Conservation (phyloP, 2,888 invertebrate species). For the Embidobia sp. region DNA sequence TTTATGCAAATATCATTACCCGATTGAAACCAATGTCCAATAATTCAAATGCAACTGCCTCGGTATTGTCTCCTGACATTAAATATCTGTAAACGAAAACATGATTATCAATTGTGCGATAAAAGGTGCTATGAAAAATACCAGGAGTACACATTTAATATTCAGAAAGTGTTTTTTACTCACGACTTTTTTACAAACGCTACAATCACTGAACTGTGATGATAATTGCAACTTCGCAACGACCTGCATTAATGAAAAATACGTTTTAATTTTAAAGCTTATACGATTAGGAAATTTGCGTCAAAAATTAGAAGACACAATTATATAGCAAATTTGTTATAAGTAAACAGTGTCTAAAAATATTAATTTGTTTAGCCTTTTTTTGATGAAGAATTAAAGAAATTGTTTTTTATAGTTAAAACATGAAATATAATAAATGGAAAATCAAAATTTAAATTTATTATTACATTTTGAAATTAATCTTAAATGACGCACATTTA, state of each 20-base stretch:
- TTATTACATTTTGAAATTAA: too few relatives aligned
- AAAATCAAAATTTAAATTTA: too few relatives aligned
- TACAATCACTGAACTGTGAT: conserved; percentile 89
- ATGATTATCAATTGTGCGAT: conserved; percentile 55
- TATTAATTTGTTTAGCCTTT: too few relatives aligned
- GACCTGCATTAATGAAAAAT: conserved; percentile 50
- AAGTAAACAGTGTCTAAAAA: too few relatives aligned
- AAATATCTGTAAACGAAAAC: conserved; percentile 85
- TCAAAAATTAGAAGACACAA: too few relatives aligned
- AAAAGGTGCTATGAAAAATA: conserved; percentile 32
- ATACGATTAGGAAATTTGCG: not conserved
- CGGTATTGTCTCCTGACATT: conserved; percentile 86
- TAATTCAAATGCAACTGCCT: conserved; percentile 88
- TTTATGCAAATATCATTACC: too few relatives aligned
- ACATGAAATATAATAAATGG: too few relatives aligned
- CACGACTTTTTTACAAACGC: conserved; percentile 94
- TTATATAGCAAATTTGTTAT: too few relatives aligned
- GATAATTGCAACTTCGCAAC: conserved; percentile 83
- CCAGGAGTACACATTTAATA: conserved; percentile 35
- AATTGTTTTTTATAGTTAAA: too few relatives aligned
- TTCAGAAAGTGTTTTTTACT: conserved; percentile 75
- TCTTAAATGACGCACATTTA: too few relatives aligned
- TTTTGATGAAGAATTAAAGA: too few relatives aligned
- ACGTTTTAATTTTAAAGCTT: conserved; percentile 6
- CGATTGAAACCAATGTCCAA: conserved; percentile 93